Evolutionary conservation across 2,113 vertebrate genomes (phyloP), one percentile per base, ranked within the genome.

Genomic region (Carassius auratus): DNA sequence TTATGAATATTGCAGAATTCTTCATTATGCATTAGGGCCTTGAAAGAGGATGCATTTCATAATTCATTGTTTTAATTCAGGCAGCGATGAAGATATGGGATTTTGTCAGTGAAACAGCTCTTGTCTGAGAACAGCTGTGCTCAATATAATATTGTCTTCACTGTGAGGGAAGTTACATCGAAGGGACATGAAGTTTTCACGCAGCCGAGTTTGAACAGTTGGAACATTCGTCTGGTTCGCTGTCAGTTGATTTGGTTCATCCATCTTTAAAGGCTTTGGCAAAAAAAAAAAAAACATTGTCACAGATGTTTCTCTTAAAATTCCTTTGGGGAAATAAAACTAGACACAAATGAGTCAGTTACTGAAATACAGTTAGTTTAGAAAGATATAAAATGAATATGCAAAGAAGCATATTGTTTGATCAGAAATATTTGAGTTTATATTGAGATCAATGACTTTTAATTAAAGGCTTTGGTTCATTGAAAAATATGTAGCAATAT

Each of bases 21-120:
- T 64, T 30, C 59, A 64, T 64, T 64, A 64, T 64, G 78, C n/a
- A 64, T 64, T 23, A 45, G 36, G 33, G 57, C 13, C n/a, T 48
- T 80, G n/a, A 45, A 48, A 26, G 59, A 80, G 59, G 17, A 48
- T 64, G 57, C 5, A 48, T 10, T 80, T 64, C 38, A 80, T 80
- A 64, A 80, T 80, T 80, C 14, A 80, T 80, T 80, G 78, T 80
- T 80, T 64, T 80, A 80, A 80, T 80, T 80, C 36, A 64, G 59
- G 59, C 36, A 26, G 21, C 4, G 12, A 15, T 61, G 33, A n/a
- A 79, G 33, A 55, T 10, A 55, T 17, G 14, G 15, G 26, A 30
- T 80, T 45, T 45, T 7, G 13, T 26, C 57, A 10, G 38, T 26
- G 71, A 48, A 75, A 48, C n/a, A 48, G 71, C 45, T 23, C 3